Evolutionary conservation across 2,797 vertebrate species (phyloP).

Genomic region (Smutsia temminckii): DNA sequence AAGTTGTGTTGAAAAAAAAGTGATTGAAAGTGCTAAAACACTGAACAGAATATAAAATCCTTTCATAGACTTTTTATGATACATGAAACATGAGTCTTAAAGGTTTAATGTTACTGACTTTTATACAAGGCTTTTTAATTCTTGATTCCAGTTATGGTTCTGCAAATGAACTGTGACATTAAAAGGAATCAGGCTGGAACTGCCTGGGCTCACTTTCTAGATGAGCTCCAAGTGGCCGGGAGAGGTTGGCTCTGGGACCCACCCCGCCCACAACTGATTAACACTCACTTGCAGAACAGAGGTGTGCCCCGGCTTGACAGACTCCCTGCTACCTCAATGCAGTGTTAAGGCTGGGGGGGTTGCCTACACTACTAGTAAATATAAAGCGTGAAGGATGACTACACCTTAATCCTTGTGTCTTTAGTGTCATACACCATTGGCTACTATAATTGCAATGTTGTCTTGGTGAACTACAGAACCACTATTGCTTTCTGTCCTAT

Average conservation of each 20-base stretch:
- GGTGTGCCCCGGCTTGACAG: conserved; percentile 76
- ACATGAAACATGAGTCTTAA: conserved; percentile 92
- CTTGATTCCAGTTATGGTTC: conserved; percentile 91
- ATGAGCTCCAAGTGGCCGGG: conserved; percentile 83
- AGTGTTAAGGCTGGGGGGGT: conserved; percentile 71
- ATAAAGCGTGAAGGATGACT: conserved; percentile 31
- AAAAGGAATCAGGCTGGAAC: conserved; percentile 89
- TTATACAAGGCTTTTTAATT: conserved; percentile 92
- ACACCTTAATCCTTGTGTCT: conserved; percentile 34
- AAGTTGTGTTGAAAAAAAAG: conserved; percentile 90
- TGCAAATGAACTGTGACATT: conserved; percentile 92
- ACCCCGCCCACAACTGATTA: conserved; percentile 81
- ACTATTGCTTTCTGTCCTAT: not conserved
- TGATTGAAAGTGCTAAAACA: conserved; percentile 91
- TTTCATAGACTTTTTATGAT: conserved; percentile 91
- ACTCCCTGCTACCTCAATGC: conserved; percentile 78
- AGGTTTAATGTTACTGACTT: conserved; percentile 92
- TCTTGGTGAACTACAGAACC: conserved; percentile 5
- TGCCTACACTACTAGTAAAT: conserved; percentile 31
- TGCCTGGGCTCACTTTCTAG: conserved; percentile 83
- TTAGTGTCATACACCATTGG: conserved; percentile 3
- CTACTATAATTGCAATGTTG: conserved; percentile 24
- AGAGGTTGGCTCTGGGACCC: conserved; percentile 80
- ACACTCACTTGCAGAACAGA: conserved; percentile 69
- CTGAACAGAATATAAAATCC: conserved; percentile 91